These are phyloP conservation scores for Drosophila phalerata DNA, from an alignment of 2,888 invertebrate species.

Conservation along the genomic window DNA sequence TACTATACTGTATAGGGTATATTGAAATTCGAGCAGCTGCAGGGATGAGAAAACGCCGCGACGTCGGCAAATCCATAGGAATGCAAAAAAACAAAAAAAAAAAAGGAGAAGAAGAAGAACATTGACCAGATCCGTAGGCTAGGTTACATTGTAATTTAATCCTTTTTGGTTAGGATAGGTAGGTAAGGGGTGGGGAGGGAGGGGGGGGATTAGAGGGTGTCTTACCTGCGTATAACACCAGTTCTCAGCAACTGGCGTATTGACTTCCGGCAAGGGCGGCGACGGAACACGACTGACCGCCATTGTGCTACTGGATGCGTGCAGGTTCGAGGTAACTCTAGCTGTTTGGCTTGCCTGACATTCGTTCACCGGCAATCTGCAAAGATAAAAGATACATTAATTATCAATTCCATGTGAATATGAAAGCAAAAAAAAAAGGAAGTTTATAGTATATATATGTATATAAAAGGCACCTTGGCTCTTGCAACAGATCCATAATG, in stretches of 20 bases:
- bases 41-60: no score
- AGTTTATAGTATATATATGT: background rate
- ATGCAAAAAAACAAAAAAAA: no score
- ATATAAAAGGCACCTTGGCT: slow-evolving; percentile 67
- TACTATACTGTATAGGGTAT: slow-evolving; percentile 28
- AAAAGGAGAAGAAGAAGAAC: no score
- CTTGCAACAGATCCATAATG: slow-evolving; percentile 84
- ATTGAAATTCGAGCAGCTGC: slow-evolving; percentile 55
- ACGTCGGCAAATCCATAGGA: slow-evolving; percentile 65
- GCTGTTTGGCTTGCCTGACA: slow-evolving; percentile 93
- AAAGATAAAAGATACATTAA: background rate
- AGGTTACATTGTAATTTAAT: slow-evolving; percentile 41
- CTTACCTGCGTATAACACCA: slow-evolving; percentile 99
- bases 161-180: slow-evolving; percentile 13
- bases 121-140: slow-evolving; percentile 23
- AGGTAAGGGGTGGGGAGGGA: slow-evolving; percentile 30
- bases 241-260: slow-evolving; percentile 99
- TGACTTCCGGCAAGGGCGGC: slow-evolving; percentile 97
- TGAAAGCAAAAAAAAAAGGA: background rate
- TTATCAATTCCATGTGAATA: background rate
- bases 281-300: slow-evolving; percentile 98
- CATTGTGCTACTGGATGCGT: slow-evolving; percentile 94
- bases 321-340: slow-evolving; percentile 93
- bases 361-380: slow-evolving; percentile 92
- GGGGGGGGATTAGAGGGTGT: background rate